Percentiles rank a stretch among this genome's conserved stretches.
phyloP scores from a whole-genome alignment of 2,888 invertebrate genomes.

The Lumbricus terrestris region DNA sequence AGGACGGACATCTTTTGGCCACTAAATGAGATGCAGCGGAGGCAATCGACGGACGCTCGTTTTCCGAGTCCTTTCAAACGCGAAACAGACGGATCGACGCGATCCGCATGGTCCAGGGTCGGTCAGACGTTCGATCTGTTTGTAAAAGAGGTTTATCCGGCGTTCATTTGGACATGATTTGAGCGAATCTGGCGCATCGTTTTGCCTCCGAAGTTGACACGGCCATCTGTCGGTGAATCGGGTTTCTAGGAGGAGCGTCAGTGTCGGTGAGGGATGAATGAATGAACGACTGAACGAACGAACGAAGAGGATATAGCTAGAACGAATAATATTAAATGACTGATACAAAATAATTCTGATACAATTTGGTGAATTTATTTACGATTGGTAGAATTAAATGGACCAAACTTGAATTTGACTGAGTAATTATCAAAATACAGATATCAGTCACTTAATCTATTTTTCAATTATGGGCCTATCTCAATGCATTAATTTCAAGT shows the following conservation, averaged over 20 bases:
- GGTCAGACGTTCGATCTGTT: not conserved
- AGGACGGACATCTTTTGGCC: slow-evolving; percentile 12
- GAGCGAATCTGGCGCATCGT: not conserved
- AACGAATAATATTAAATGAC: not conserved
- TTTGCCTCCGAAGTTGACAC: not conserved
- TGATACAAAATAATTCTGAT: too few relatives aligned
- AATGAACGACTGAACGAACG: slow-evolving; percentile 10
- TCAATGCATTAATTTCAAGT: too few relatives aligned
- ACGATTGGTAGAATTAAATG: not conserved
- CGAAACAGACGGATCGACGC: not conserved
- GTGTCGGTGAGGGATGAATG: not conserved
- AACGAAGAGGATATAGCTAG: not conserved
- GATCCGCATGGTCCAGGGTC: not conserved
- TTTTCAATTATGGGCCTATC: too few relatives aligned
- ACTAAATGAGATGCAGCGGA: slow-evolving; percentile 16
- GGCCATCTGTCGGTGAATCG: slow-evolving; percentile 16
- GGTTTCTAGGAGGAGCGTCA: slow-evolving; percentile 6
- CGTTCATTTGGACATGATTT: slow-evolving; percentile 3
- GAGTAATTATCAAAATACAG: too few relatives aligned
- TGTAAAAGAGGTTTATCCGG: not conserved
- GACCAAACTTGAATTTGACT: not conserved
- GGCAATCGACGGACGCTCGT: slow-evolving; percentile 15
- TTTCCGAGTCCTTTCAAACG: not conserved
- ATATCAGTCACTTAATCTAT: too few relatives aligned
- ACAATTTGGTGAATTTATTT: not conserved